Percentiles rank a stretch among this genome's conserved stretches.
phyloP scores from a whole-genome alignment of 2,797 vertebrate genomes.

The Onychomys torridus region DNA sequence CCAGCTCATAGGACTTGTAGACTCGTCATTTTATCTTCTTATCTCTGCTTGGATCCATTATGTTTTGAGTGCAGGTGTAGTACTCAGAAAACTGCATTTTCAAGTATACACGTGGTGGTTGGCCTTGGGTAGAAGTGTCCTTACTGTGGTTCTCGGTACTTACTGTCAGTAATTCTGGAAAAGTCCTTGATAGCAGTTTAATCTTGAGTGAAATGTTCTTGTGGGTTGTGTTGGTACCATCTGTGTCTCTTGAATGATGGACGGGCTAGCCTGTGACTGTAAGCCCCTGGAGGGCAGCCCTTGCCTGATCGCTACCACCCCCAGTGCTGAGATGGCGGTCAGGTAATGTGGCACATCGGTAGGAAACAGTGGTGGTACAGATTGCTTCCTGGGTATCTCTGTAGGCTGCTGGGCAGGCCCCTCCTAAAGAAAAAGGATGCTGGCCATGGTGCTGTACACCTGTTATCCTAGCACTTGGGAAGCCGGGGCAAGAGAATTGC shows the following conservation, averaged over 20 bases:
- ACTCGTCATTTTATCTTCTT: neutral
- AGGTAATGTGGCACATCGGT: neutral
- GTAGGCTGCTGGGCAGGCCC: neutral
- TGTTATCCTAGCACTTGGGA: neutral
- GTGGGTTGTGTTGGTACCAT: neutral
- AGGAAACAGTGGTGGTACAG: neutral
- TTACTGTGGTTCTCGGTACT: conserved; percentile 18
- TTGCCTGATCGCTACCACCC: neutral
- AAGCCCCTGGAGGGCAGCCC: neutral
- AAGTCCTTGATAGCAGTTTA: conserved; percentile 3
- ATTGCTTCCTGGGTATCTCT: neutral
- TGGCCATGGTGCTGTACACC: neutral
- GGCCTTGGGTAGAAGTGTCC: neutral
- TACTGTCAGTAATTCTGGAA: conserved; percentile 33
- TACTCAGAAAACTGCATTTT: neutral
- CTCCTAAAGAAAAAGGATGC: neutral
- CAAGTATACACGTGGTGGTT: neutral
- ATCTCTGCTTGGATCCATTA: conserved; percentile 17
- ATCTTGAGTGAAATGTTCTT: conserved; percentile 43
- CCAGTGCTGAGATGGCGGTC: neutral
- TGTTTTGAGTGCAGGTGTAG: conserved; percentile 15
- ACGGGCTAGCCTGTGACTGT: neutral
- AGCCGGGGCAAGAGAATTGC: neutral
- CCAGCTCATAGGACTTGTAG: conserved; percentile 20
- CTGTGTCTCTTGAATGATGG: neutral